Conservation (phyloP, 2,888 invertebrate species). For the Actias luna region DNA sequence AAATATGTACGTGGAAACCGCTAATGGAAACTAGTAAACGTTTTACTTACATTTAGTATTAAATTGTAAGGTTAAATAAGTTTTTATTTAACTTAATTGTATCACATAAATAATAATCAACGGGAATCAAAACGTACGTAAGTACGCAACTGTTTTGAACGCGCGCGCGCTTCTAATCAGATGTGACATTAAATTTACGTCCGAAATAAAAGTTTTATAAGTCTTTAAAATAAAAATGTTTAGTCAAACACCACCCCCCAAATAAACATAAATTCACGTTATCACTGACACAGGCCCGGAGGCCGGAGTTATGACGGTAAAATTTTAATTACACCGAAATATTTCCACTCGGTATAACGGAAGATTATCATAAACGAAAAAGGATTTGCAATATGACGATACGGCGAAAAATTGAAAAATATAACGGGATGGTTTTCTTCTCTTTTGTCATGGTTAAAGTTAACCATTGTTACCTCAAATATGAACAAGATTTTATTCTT, state of each 20-base stretch:
- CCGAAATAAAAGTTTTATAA: conserved; percentile 20
- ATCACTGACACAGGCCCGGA: conserved; percentile 27
- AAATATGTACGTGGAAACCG: no score
- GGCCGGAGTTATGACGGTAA: conserved; percentile 25
- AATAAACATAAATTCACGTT: conserved; percentile 34
- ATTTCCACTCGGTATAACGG: conserved; percentile 30
- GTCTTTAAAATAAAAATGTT: conserved; percentile 20
- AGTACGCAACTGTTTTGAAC: neutral
- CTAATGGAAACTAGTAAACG: conserved; percentile 1
- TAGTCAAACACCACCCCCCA: conserved; percentile 22
- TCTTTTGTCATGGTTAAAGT: neutral
- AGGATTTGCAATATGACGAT: conserved; percentile 1
- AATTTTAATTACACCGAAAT: conserved; percentile 33
- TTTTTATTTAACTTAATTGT: neutral
- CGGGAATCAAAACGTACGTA: neutral
- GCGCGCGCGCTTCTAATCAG: conserved; percentile 13
- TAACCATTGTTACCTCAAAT: neutral
- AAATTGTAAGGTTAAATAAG: neutral
- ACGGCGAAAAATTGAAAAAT: neutral
- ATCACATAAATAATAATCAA: conserved; percentile 3
- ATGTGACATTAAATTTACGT: conserved; percentile 15
- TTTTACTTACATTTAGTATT: neutral
- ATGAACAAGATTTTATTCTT: no score
- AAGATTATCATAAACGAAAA: conserved; percentile 15
- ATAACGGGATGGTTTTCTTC: neutral